Conservation (phyloP, 1,140 invertebrate genomes). For the Arctopsyche grandis region DNA sequence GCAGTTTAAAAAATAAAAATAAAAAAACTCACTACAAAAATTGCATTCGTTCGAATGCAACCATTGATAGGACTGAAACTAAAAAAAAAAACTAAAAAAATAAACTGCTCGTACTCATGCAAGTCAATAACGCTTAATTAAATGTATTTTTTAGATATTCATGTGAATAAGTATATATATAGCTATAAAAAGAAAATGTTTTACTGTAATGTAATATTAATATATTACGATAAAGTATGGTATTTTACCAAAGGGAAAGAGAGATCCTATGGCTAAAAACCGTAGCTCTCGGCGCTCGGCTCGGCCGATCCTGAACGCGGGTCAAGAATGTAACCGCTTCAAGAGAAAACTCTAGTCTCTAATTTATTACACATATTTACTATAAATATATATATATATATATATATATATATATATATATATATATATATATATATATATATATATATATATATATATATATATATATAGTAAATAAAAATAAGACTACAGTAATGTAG, state of each 20-base stretch:
- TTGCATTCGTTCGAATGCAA: conserved; percentile 25
- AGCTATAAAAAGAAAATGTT: conserved; percentile 48
- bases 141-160: conserved; percentile 52
- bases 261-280: conserved; percentile 41
- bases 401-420: conserved; percentile 18
- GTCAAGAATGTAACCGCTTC: conserved; percentile 39
- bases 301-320: conserved; percentile 11
- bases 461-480: conserved; percentile 43
- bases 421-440: conserved; percentile 31
- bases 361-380: conserved; percentile 35
- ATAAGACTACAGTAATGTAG: conserved; percentile 1
- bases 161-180: conserved; percentile 53
- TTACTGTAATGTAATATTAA: conserved; percentile 53
- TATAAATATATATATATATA: neutral
- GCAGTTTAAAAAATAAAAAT: neutral
- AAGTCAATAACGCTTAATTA: conserved; percentile 49
- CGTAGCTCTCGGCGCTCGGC: conserved; percentile 47
- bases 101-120: conserved; percentile 14
- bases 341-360: conserved; percentile 48
- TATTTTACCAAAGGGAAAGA: conserved; percentile 49
- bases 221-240: conserved; percentile 52
- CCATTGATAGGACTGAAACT: neutral
- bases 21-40: neutral
- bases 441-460: too few species aligned
- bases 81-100: neutral